Evolutionary conservation across 2,797 vertebrate genomes (phyloP).

Genomic region (Xiphophorus birchmanni): DNA sequence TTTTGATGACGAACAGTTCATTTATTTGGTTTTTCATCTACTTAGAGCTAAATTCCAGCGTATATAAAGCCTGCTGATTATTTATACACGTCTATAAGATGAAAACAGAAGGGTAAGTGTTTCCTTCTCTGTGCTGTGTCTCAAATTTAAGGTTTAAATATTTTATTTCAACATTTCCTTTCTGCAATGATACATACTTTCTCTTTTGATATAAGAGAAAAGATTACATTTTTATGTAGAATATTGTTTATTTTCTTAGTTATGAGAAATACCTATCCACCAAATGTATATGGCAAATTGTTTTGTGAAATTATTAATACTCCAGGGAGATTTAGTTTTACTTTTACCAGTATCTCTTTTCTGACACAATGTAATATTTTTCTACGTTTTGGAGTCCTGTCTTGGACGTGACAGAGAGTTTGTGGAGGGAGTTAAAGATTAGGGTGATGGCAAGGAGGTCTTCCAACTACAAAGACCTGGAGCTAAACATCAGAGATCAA

Average conservation of each 20-base stretch:
- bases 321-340: not conserved
- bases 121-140: not conserved
- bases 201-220: not conserved
- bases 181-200: too few species aligned
- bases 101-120: constrained; percentile 15
- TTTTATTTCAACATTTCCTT: not conserved
- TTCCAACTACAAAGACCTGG: constrained; percentile 2
- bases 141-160: not conserved
- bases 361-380: not conserved
- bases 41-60: constrained; percentile 35
- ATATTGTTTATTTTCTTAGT: not conserved
- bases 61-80: constrained; percentile 21
- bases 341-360: not conserved
- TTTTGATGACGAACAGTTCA: constrained; percentile 52
- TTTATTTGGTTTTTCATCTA: constrained; percentile 25
- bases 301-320: not conserved
- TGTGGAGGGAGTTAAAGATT: not conserved
- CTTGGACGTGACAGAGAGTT: not conserved
- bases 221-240: not conserved
- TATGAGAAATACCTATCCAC: not conserved
- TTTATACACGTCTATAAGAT: constrained; percentile 25
- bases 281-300: not conserved
- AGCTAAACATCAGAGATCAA: not conserved
- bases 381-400: not conserved
- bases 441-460: not conserved